Conservation (phyloP, 2,888 invertebrate species). For the Sinentomon sp. region DNA sequence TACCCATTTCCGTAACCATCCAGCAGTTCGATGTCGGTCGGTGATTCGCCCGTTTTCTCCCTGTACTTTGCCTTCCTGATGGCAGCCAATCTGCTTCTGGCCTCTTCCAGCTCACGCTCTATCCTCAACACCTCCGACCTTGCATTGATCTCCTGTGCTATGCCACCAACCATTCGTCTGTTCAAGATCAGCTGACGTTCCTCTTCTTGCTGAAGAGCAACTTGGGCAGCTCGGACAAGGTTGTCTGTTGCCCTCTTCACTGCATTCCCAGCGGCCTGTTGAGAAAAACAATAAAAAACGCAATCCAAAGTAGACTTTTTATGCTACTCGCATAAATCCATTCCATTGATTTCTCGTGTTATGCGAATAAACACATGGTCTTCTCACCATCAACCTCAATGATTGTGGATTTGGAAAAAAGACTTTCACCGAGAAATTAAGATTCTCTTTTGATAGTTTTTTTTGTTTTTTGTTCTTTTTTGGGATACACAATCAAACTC, state of each 20-base stretch:
- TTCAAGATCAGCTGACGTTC: conserved; percentile 73
- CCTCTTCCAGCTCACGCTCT: conserved; percentile 77
- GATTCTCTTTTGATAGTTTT: too few species aligned
- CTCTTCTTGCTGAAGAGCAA: conserved; percentile 70
- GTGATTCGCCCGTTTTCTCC: conserved; percentile 30
- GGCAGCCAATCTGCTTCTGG: conserved; percentile 60
- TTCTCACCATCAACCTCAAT: too few species aligned
- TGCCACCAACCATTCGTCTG: conserved; percentile 79
- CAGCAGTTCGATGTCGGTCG: conserved; percentile 25
- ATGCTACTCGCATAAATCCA: too few species aligned
- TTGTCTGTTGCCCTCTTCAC: conserved; percentile 95
- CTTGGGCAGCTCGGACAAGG: conserved; percentile 75
- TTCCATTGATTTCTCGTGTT: too few species aligned
- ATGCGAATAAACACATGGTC: too few species aligned
- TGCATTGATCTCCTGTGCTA: conserved; percentile 83
- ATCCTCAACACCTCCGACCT: conserved; percentile 64
- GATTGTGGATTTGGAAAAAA: too few species aligned
- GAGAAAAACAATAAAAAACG: not conserved
- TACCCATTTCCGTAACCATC: conserved; percentile 22
- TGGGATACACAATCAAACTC: too few species aligned
- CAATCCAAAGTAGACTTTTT: too few species aligned
- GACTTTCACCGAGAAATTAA: too few species aligned
- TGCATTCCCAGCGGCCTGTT: conserved; percentile 71
- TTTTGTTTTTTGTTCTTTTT: too few species aligned
- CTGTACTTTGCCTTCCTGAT: conserved; percentile 82